Percentiles rank a stretch among this genome's conserved stretches.
These are phyloP conservation scores for Agriopis marginaria DNA, from an alignment of 2,888 invertebrate genomes.

Conservation along the genomic window DNA sequence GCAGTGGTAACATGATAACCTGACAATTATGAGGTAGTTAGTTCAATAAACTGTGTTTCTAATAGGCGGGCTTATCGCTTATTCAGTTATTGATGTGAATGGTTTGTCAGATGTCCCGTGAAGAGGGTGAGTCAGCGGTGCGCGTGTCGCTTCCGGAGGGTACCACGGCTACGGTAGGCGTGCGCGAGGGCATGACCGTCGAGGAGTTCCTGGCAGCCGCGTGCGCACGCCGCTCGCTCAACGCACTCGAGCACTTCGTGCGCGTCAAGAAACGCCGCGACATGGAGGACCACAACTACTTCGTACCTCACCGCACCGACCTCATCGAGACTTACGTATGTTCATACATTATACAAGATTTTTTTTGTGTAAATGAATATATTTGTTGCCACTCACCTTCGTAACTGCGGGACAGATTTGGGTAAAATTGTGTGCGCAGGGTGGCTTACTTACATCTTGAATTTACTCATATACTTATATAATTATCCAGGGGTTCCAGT, in stretches of 20 bases:
- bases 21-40: too few relatives aligned
- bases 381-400: too few relatives aligned
- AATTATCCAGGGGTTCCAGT: too few relatives aligned
- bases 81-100: too few relatives aligned
- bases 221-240: constrained; percentile 96
- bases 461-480: too few relatives aligned
- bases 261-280: constrained; percentile 97
- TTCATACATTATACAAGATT: constrained; percentile 51
- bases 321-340: constrained; percentile 98
- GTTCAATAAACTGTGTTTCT: not conserved
- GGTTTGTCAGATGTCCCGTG: constrained; percentile 91
- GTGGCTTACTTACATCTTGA: too few relatives aligned
- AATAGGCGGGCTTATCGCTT: not conserved
- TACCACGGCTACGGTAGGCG: constrained; percentile 92
- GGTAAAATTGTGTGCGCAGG: too few relatives aligned
- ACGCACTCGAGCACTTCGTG: constrained; percentile 98
- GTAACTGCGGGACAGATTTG: too few relatives aligned
- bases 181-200: constrained; percentile 97
- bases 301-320: constrained; percentile 97
- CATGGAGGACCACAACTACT: constrained; percentile 98
- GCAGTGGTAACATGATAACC: too few relatives aligned
- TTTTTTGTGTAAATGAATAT: too few relatives aligned
- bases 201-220: constrained; percentile 97
- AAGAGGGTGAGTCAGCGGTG: constrained; percentile 94
- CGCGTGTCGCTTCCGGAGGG: constrained; percentile 96